phyloP scores from a whole-genome alignment of 2,888 invertebrate genomes.

The Sphaerophoria taeniata region DNA sequence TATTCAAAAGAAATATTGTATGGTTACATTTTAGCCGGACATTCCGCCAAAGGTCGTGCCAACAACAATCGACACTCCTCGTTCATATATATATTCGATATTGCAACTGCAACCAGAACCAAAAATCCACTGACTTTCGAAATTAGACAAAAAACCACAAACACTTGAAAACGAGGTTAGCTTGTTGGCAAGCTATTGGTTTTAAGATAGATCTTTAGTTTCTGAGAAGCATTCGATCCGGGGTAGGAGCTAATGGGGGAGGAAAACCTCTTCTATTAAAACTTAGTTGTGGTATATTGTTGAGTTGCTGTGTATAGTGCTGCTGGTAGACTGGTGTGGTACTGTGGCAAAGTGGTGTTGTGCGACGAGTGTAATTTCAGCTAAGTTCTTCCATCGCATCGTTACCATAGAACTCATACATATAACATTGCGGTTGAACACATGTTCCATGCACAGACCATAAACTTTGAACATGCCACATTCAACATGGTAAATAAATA shows the following conservation, averaged over 20 bases:
- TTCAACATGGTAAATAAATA: slow-evolving; percentile 46
- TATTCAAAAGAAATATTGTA: not conserved
- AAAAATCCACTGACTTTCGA: slow-evolving; percentile 60
- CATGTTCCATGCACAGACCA: slow-evolving; percentile 72
- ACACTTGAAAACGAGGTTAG: slow-evolving; percentile 63
- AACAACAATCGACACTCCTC: not conserved
- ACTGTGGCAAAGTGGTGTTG: slow-evolving; percentile 38
- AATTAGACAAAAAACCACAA: slow-evolving; percentile 68
- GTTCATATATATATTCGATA: not conserved
- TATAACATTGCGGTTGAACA: slow-evolving; percentile 72
- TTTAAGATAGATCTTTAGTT: slow-evolving; percentile 33
- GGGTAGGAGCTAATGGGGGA: not conserved
- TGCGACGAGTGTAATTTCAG: slow-evolving; percentile 64
- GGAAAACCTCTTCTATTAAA: not conserved
- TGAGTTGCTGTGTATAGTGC: slow-evolving; percentile 5
- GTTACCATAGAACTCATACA: slow-evolving; percentile 71
- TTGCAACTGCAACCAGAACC: slow-evolving; percentile 14
- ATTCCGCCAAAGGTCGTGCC: not conserved
- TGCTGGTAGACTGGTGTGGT: slow-evolving; percentile 6
- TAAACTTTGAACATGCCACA: slow-evolving; percentile 71
- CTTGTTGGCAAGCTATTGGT: slow-evolving; percentile 27
- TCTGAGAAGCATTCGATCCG: not conserved
- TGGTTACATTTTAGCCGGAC: slow-evolving; percentile 29
- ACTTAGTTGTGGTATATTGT: slow-evolving; percentile 37
- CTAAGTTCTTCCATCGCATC: slow-evolving; percentile 70